A percentile compares a stretch with the other conserved stretches of the same genome.
Conservation (phyloP, 2,113 vertebrate species). For the Pitta sordida region DNA sequence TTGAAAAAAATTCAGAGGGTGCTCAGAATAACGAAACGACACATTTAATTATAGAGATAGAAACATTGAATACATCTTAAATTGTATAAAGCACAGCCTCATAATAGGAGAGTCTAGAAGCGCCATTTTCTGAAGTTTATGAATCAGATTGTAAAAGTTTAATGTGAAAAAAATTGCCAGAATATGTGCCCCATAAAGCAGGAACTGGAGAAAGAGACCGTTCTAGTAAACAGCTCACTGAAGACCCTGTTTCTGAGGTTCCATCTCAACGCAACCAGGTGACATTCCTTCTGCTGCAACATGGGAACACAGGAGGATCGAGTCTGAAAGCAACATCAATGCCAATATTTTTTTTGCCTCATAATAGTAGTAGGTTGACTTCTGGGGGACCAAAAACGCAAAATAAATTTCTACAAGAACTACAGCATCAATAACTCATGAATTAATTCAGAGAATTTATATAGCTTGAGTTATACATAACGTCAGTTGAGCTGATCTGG, state of each 20-base stretch:
- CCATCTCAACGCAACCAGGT: neutral
- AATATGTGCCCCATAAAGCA: neutral
- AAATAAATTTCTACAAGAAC: neutral
- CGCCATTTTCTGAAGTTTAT: neutral
- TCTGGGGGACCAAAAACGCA: neutral
- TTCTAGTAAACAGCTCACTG: neutral
- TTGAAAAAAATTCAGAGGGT: conserved; percentile 5
- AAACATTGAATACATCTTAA: neutral
- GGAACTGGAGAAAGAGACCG: neutral
- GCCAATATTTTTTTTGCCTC: neutral
- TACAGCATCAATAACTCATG: neutral
- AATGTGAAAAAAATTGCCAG: neutral
- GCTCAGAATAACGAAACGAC: neutral
- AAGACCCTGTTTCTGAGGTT: neutral
- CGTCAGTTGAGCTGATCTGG: neutral
- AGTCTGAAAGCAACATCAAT: neutral
- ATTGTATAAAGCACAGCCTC: neutral
- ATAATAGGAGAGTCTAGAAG: neutral
- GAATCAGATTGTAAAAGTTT: neutral
- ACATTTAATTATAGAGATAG: conserved; percentile 17
- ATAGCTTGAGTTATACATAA: neutral
- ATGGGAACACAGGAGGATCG: neutral
- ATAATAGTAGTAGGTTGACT: neutral
- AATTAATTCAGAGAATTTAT: neutral
- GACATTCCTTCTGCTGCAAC: neutral